Evolutionary conservation across 2,888 invertebrate genomes (phyloP).

Genomic region (Trichogramma dendrolimi): DNA sequence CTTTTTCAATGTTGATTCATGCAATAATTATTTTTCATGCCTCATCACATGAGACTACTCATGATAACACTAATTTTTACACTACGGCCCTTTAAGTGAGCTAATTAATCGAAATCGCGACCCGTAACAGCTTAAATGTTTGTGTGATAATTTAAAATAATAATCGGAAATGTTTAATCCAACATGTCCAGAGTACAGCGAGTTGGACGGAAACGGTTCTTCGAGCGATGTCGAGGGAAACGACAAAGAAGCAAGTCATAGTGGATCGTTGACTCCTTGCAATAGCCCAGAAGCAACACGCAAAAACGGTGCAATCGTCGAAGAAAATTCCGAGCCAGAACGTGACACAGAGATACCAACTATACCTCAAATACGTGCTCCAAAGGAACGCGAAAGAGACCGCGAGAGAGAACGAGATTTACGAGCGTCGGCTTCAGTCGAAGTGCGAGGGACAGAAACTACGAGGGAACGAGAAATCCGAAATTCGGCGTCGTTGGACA

Average conservation of each 20-base stretch:
- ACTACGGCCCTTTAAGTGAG: no score
- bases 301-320: conserved; percentile 46
- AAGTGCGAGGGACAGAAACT: conserved; percentile 31
- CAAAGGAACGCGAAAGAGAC: conserved; percentile 28
- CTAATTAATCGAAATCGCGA: no score
- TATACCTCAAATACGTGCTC: conserved; percentile 13
- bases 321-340: conserved; percentile 47
- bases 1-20: no score
- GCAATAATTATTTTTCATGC: no score
- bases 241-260: conserved; percentile 65
- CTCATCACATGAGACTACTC: no score
- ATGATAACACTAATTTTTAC: no score
- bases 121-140: no score
- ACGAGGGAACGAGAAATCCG: conserved; percentile 44
- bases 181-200: conserved; percentile 65
- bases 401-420: conserved; percentile 43
- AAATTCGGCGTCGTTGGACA: conserved; percentile 48
- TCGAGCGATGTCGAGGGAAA: conserved; percentile 55
- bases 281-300: conserved; percentile 79
- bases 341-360: conserved; percentile 38
- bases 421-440: conserved; percentile 46
- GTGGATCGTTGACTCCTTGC: conserved; percentile 81
- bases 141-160: no score
- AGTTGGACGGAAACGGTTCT: conserved; percentile 70
- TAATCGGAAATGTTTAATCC: no score